Conservation (phyloP, 2,113 vertebrate genomes). For the Rhodinocichla rosea region DNA sequence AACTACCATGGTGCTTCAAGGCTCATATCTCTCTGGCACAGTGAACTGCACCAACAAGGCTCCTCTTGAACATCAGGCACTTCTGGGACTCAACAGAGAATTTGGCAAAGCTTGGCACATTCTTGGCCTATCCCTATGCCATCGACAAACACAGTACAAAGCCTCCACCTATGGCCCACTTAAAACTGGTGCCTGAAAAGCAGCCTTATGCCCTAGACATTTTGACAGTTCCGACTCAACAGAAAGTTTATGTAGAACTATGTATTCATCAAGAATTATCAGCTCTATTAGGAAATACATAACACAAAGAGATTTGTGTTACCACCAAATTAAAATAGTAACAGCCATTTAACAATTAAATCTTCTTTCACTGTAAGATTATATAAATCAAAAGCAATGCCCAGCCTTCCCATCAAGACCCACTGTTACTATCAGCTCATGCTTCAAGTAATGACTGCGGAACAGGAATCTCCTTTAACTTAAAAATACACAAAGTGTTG, state of each 20-base stretch:
- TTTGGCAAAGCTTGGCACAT: neutral
- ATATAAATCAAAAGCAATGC: neutral
- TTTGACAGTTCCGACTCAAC: neutral
- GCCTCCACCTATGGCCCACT: neutral
- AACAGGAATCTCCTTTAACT: neutral
- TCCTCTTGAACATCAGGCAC: neutral
- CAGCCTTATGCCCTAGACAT: neutral
- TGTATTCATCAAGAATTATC: neutral
- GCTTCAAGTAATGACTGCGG: neutral
- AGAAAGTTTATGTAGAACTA: neutral
- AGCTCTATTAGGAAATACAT: neutral
- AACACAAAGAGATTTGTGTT: neutral
- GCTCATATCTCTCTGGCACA: neutral
- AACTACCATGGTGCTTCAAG: neutral
- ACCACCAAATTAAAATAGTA: neutral
- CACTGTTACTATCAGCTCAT: neutral
- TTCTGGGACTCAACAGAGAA: neutral
- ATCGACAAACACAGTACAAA: neutral
- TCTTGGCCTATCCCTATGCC: neutral
- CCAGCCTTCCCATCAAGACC: neutral
- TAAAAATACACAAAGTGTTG: neutral
- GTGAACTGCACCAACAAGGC: fast-evolving
- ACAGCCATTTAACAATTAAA: neutral
- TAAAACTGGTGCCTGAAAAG: neutral
- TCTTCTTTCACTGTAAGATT: neutral